Base-by-base conservation (phyloP, 2,888 invertebrate species). In the Oxytorus armatus region DNA sequence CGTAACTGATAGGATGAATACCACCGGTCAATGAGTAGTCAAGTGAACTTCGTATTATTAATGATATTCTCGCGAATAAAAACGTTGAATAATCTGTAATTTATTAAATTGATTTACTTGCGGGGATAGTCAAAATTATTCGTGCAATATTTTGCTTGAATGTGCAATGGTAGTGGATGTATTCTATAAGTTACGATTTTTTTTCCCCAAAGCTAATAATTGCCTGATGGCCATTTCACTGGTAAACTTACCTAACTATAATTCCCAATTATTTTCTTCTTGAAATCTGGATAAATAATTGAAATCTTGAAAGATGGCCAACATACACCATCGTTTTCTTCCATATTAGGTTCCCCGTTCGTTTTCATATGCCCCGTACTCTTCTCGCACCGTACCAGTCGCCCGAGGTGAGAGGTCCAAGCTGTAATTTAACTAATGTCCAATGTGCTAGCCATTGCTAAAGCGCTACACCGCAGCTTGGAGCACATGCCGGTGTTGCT, bases 351-450 rank as follows among this genome's bases (percentile, higher is more conserved):
- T 7, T 61, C 39, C 14, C 21, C 4, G 10, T 7, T n/a, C 10
- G 14, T 63, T 63, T 44, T 25, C 25, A 44, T 16, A 25, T 25
- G 3, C 1, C 3, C 44, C 42, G 14, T 44, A 44, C 11, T n/a
- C 16, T 42, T 23, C 14, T 25, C 10, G 47, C 29, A 25, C 29
- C 29, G 29, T 65, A 65, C 18, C 44, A 65, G 47, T 11, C n/a
- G n/a, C 36, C 49, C 75, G 55, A 81, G 82, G 78, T 82, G 81
- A 82, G 72, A 83, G 82, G 77, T 82, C 66, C 75, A 68, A 42
- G 75, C 72, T 77, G 83, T 83, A 83, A 82, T 82, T 82, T 77
- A 83, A 82, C 76, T 77, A 77, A 82, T 79, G 75, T 79, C 70
- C 69, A 33, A 63, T 79, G 76, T 42, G 14, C 33, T 10, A 42